phyloP scores from a whole-genome alignment of 2,113 vertebrate species.

The Charadrius vociferus region DNA sequence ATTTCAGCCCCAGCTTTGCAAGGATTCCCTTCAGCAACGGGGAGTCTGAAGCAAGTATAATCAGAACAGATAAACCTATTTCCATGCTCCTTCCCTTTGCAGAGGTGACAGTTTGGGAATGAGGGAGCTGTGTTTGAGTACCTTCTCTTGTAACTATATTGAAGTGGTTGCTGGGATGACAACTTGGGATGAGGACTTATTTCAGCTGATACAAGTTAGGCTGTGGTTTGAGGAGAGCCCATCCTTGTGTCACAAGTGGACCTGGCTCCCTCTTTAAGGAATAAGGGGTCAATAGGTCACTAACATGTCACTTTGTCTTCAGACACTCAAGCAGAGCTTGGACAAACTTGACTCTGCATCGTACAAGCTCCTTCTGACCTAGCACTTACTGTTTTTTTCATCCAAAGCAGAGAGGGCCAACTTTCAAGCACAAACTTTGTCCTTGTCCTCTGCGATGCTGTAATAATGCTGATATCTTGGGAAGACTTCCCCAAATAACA shows the following conservation, averaged over 20 bases:
- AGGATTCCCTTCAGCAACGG: not conserved
- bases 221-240: not conserved
- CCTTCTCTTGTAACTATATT: not conserved
- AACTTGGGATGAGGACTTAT: not conserved
- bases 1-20: not conserved
- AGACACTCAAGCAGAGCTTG: not conserved
- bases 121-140: not conserved
- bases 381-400: not conserved
- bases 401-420: not conserved
- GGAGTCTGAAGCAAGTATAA: not conserved
- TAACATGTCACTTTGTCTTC: not conserved
- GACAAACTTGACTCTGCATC: not conserved
- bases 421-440: not conserved
- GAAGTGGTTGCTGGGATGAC: not conserved
- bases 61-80: not conserved
- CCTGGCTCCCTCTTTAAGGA: not conserved
- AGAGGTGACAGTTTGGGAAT: not conserved
- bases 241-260: not conserved
- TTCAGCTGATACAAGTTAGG: not conserved
- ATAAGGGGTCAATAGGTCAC: not conserved
- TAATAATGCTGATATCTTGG: not conserved
- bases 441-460: not conserved
- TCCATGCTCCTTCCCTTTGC: not conserved
- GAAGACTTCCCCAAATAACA: not conserved
- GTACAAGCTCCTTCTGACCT: not conserved